These are phyloP conservation scores for Trichogramma pretiosum DNA, from an alignment of 1,140 invertebrate genomes.

Conservation along the genomic window DNA sequence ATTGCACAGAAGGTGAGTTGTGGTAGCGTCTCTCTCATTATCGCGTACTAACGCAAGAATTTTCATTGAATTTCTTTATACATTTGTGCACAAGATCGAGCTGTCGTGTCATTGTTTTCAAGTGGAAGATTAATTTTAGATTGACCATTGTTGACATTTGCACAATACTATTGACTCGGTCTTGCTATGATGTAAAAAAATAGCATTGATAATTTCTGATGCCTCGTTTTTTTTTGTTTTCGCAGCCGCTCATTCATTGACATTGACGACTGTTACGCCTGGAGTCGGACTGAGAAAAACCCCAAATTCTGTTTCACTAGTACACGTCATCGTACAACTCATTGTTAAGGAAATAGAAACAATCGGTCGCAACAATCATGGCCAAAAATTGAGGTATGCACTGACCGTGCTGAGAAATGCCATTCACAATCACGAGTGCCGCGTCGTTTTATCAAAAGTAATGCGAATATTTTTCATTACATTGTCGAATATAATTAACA, in stretches of 20 bases:
- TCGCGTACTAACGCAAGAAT: background rate
- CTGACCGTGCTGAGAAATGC: conserved; percentile 46
- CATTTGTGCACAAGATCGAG: background rate
- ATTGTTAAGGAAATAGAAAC: conserved; percentile 45
- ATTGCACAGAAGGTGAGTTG: conserved; percentile 41
- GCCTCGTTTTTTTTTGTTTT: conserved; percentile 3
- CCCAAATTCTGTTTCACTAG: conserved; percentile 43
- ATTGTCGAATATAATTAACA: background rate
- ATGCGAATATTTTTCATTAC: background rate
- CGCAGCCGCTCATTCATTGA: conserved; percentile 43
- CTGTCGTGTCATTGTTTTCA: too few relatives aligned
- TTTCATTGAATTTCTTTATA: background rate
- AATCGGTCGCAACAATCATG: conserved; percentile 37
- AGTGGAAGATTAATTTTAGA: background rate
- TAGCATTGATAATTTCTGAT: too few relatives aligned
- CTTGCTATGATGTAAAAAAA: too few relatives aligned
- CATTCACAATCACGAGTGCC: conserved; percentile 44
- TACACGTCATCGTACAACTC: conserved; percentile 43
- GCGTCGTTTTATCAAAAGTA: conserved; percentile 48
- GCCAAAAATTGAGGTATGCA: conserved; percentile 37
- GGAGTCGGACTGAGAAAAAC: conserved; percentile 46
- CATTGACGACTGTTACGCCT: conserved; percentile 45
- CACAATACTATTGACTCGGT: background rate
- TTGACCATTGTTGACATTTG: background rate
- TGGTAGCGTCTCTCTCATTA: background rate